Base-by-base conservation (phyloP, 53 echinoderm and acorn worm species). In the Mesocentrotus franciscanus region DNA sequence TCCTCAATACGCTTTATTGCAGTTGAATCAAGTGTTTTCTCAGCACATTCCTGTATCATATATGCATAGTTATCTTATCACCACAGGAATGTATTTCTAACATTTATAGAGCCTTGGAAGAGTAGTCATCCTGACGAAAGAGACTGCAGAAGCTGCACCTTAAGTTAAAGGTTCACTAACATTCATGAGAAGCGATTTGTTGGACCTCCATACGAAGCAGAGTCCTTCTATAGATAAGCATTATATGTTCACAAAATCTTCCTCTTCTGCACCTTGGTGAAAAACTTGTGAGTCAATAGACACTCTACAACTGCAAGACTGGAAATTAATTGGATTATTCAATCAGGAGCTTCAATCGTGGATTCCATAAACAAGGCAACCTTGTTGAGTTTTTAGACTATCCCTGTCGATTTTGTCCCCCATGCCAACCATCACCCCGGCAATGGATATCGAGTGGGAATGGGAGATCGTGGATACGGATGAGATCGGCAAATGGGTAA, bases 401-500 rank as follows among this genome's bases (percentile, higher is more conserved):
- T 84, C 55, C 49, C 22, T 5, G 56, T 57, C 10, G 29, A 57
- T 56, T 58, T 6, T 57, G 89, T 74, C 57, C 95, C 61, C 95
- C 94, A 93, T 93, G 94, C 94, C 94, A 93, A 94, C 85, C 39
- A 87, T 94, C 68, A 94, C 32, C 7, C 18, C 66, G n/a, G 71
- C 61, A 42, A 96, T 95, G 93, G 96, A 96, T 92, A 29, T 95
- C 56, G 93, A 96, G 56, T 96, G 96, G 96, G 96, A 96, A 81
- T 95, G 95, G 92, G 96, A 96, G 90, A 96, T 96, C 16, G 94
- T 96, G 36, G 96, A 96, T 90, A 81, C 95, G 70, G 96, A 96
- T 84, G 96, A 96, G 91, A 93, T 96, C 56, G 96, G 95, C 14
- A 96, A 96, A 87, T 96, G 96, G 96, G 96, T 96, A 95, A 96